Evolutionary conservation across 2,888 invertebrate species (phyloP).

Genomic region (Flexamia atlantica): DNA sequence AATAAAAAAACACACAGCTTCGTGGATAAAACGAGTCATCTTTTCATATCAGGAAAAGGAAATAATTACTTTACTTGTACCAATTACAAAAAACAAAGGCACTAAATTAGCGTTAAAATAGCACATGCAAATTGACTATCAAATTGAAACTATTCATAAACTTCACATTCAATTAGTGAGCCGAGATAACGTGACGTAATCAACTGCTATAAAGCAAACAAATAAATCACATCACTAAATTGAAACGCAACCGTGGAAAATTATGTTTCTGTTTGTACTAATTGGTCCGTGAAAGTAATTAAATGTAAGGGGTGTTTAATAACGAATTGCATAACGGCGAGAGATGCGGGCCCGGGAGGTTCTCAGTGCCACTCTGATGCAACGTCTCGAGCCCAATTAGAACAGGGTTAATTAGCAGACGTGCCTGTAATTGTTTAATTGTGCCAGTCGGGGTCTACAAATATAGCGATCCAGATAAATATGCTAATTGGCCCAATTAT

Average conservation of each 20-base stretch:
- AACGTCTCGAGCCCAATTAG: conserved; percentile 30
- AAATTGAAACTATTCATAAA: conserved; percentile 30
- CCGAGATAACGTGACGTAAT: conserved; percentile 1
- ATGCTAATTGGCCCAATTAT: conserved; percentile 57
- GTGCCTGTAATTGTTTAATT: conserved; percentile 56
- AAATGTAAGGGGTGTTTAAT: background rate
- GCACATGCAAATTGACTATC: conserved; percentile 11
- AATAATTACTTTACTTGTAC: background rate
- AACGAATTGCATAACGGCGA: background rate
- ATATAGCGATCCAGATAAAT: conserved; percentile 27
- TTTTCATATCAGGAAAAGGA: background rate
- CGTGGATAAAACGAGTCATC: background rate
- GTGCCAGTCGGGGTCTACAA: conserved; percentile 40
- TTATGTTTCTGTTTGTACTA: conserved; percentile 6
- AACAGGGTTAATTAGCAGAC: conserved; percentile 27
- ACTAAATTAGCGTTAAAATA: conserved; percentile 7
- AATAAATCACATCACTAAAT: conserved; percentile 19
- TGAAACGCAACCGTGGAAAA: conserved; percentile 28
- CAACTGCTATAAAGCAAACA: background rate
- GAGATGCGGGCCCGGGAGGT: background rate
- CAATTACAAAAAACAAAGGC: conserved; percentile 8
- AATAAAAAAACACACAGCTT: too few species aligned
- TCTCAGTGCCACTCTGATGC: background rate
- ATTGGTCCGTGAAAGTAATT: conserved; percentile 1
- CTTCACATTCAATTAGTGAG: conserved; percentile 29